These are phyloP conservation scores for Cataglyphis livida DNA, from an alignment of 2,888 invertebrate species.

Conservation along the genomic window DNA sequence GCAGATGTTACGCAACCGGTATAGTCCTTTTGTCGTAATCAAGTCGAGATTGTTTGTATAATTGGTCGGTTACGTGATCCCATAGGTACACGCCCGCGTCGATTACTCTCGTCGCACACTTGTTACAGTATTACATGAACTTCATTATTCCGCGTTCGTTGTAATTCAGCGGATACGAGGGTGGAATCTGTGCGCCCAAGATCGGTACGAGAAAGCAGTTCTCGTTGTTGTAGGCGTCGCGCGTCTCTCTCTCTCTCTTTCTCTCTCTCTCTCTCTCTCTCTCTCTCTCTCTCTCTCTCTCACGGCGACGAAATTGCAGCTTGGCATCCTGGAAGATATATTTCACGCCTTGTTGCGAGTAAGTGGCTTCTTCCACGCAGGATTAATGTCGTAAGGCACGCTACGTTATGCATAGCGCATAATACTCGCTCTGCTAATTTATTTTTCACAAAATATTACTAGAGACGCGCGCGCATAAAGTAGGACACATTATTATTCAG, in stretches of 20 bases:
- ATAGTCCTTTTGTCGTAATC: slow-evolving; percentile 24
- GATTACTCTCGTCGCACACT: slow-evolving; percentile 26
- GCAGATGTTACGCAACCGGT: slow-evolving; percentile 41
- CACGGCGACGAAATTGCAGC: slow-evolving; percentile 26
- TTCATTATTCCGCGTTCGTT: slow-evolving; percentile 42
- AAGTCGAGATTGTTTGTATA: slow-evolving; percentile 40
- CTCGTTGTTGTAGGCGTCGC: slow-evolving; percentile 18
- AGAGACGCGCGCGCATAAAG: slow-evolving; percentile 35
- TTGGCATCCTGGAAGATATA: slow-evolving; percentile 38
- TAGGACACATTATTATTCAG: slow-evolving; percentile 15
- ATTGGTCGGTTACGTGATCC: slow-evolving; percentile 42
- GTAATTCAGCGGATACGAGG: slow-evolving; percentile 35
- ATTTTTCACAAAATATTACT: slow-evolving; percentile 38
- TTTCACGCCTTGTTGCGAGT: slow-evolving; percentile 53
- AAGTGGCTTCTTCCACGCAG: slow-evolving; percentile 52
- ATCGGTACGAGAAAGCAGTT: slow-evolving; percentile 27
- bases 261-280: background rate
- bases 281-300: background rate
- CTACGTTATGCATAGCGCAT: slow-evolving; percentile 36
- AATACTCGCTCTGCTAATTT: slow-evolving; percentile 39
- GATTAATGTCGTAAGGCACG: slow-evolving; percentile 38
- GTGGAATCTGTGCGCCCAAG: slow-evolving; percentile 32
- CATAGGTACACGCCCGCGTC: slow-evolving; percentile 18
- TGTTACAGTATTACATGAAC: slow-evolving; percentile 36
- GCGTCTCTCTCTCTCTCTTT: background rate